Evolutionary conservation across 2,797 vertebrate species (phyloP).

Genomic region (Pipistrellus pipistrellus): DNA sequence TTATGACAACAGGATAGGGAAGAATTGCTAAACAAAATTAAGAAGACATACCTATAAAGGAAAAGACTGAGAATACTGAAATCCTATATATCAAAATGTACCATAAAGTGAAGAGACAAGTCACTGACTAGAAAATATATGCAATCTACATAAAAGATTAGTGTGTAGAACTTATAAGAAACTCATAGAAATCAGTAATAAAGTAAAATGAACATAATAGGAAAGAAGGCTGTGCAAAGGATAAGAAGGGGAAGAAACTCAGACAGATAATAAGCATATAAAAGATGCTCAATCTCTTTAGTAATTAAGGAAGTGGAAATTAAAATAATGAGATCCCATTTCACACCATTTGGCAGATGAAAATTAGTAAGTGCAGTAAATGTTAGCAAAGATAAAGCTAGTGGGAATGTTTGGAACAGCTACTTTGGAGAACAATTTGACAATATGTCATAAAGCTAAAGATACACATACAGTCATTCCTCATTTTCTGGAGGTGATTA

Average conservation of each 20-base stretch:
- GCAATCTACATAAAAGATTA: neutral
- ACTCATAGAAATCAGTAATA: neutral
- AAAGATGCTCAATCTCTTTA: neutral
- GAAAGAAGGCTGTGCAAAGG: neutral
- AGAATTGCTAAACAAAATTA: conserved; percentile 16
- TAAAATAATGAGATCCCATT: conserved; percentile 43
- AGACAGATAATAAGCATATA: neutral
- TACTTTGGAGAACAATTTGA: conserved; percentile 17
- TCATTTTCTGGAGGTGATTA: neutral
- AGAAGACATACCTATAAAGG: conserved; percentile 35
- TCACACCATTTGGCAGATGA: conserved; percentile 31
- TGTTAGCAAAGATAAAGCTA: neutral
- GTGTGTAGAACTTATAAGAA: neutral
- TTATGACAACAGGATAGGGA: conserved; percentile 22
- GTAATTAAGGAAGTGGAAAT: conserved; percentile 14
- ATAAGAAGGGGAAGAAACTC: conserved; percentile 23
- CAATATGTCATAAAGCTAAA: neutral
- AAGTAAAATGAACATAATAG: neutral
- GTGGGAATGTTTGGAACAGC: conserved; percentile 11
- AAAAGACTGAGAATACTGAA: conserved; percentile 13
- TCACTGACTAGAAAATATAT: neutral
- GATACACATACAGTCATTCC: neutral
- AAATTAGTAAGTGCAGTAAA: conserved; percentile 6
- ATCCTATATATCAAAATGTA: conserved; percentile 3
- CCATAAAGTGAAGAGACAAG: neutral